These are phyloP conservation scores for Melieria omissa DNA, from an alignment of 2,888 invertebrate genomes.

Conservation along the genomic window DNA sequence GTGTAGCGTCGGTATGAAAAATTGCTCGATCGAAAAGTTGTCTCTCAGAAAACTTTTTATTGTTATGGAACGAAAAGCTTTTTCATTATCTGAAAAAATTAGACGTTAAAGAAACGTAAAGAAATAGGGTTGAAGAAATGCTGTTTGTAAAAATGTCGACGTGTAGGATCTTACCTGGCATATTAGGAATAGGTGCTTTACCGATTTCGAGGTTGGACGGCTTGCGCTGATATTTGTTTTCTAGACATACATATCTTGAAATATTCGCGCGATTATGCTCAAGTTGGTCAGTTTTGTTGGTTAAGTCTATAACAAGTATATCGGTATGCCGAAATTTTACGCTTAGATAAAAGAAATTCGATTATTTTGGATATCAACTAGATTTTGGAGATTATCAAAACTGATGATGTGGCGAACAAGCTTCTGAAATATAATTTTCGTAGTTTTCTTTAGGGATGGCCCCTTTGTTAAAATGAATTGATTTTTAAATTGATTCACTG, in stretches of 20 bases:
- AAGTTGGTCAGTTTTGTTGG: not conserved
- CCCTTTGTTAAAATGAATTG: constrained; percentile 8
- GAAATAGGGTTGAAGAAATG: constrained; percentile 8
- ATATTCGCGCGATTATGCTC: not conserved
- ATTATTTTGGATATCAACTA: constrained; percentile 8
- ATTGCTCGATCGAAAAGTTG: not conserved
- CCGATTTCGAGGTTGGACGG: constrained; percentile 2
- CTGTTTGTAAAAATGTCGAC: constrained; percentile 2
- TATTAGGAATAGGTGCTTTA: constrained; percentile 9
- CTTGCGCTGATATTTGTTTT: constrained; percentile 18
- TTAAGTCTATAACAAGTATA: not conserved
- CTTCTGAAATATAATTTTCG: constrained; percentile 12
- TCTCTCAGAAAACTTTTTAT: not conserved
- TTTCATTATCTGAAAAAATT: too few relatives aligned
- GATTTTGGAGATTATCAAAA: not conserved
- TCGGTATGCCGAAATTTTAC: constrained; percentile 4
- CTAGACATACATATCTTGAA: constrained; percentile 11
- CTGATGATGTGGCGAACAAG: not conserved
- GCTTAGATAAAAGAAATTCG: not conserved
- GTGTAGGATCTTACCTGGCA: not conserved
- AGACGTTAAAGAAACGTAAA: not conserved
- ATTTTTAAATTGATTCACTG: constrained; percentile 9
- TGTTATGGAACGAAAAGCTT: not conserved
- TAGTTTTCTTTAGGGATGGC: not conserved
- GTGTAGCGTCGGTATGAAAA: not conserved